Evolutionary conservation across 2,888 invertebrate genomes (phyloP), one percentile per base, ranked within the genome.

Genomic region (Orchesella flavescens): DNA sequence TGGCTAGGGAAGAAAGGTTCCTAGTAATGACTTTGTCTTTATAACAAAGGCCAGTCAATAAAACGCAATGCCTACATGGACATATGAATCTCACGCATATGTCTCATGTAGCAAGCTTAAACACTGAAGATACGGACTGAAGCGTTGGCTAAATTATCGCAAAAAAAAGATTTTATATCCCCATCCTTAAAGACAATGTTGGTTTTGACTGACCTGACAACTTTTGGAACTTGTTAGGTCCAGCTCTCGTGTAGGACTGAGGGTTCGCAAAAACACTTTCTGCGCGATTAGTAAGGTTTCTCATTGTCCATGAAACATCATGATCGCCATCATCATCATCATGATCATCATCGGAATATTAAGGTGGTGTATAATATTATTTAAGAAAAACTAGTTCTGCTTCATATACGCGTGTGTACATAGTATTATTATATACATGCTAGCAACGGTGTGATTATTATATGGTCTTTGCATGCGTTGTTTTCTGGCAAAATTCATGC

Each of bases 241-340:
- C 72, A 79, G 44, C 43, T 72, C 73, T 21, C 44, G 43, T 55
- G 17, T 34, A 65, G 65, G 57, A 79, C 72, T 79, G 73, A 79
- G 66, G 65, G 23, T 49, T 79, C 65, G 65, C 72, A 13, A 71
- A 71, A 78, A 21, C 17, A 9, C 49, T 79, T 71, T 79, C 71
- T 72, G 72, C 63, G 13, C n/a, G 71, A 79, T 72, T 65, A 55
- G 79, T 72, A 72, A 72, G 79, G 79, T 65, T 79, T 73, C 72
- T 23, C 10, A 79, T 79, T 73, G 79, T 79, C 79, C 79, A 79
- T 79, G 79, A 73, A 79, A 73, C 49, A 21, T 66, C 71, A 34
- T 34, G 34, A 34, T 34, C 34, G 34, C 7, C 34, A 53, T 78
- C 78, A 59, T 77, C 46, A 53, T 74, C 49, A 63, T 63, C 43